A percentile compares a stretch with the other conserved stretches of the same genome.
These are phyloP conservation scores for Cydia pomonella DNA, from an alignment of 1,140 invertebrate genomes.

Conservation along the genomic window DNA sequence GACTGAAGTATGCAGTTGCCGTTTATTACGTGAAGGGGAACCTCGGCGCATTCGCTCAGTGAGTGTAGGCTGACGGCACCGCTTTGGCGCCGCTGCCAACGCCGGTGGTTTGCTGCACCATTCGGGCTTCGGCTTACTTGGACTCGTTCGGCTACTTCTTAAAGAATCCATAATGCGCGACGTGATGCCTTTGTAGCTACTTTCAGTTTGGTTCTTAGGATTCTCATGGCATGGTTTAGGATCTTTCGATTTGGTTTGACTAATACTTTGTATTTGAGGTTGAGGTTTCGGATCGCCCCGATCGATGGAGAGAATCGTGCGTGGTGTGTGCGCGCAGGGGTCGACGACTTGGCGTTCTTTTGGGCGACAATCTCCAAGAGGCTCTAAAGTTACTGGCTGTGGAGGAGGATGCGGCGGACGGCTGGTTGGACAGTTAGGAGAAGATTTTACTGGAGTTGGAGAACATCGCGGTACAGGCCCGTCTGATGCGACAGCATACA, in stretches of 20 bases:
- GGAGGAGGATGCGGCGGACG: background rate
- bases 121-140: background rate
- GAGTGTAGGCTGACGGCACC: slow-evolving; percentile 1
- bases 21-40: background rate
- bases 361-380: background rate
- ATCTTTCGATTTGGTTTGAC: background rate
- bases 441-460: background rate
- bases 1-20: background rate
- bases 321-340: background rate
- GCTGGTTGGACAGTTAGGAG: background rate
- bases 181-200: background rate
- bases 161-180: slow-evolving; percentile 15
- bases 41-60: slow-evolving; percentile 6
- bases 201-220: background rate
- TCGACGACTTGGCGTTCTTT: background rate
- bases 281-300: background rate
- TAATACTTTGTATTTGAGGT: background rate
- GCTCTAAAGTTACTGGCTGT: background rate
- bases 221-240: background rate
- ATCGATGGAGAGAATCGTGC: slow-evolving; percentile 7
- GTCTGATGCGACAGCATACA: background rate
- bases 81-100: background rate
- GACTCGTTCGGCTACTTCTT: background rate
- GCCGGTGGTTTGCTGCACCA: background rate
- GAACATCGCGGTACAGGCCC: background rate